Base-by-base conservation (phyloP, 2,113 vertebrate genomes). In the Sorex araneus region DNA sequence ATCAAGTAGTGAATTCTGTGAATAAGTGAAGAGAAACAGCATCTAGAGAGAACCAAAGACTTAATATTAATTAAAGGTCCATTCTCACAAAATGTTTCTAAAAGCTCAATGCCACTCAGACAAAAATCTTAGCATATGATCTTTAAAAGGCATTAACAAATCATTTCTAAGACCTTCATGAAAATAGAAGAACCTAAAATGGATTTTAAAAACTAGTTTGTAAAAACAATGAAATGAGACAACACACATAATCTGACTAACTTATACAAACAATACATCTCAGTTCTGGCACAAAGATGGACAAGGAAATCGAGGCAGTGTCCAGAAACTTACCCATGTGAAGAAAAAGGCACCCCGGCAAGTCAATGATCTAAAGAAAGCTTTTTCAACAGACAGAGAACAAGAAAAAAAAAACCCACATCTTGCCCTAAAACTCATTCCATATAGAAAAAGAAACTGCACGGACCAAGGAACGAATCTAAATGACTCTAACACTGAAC, bases 401-500 rank as follows among this genome's bases (percentile, higher is more conserved):
- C 71, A 86, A 76, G 8, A 30, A 36, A 4, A 11, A 47, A 88
- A 2, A 81, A 71, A 45, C 13, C 11, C 2, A 16, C 80, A 6
- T 6, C 28, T 75, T 86, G 27, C 3, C 21, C 9, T 88, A 69
- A 34, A 47, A 30, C 8, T 45, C 30, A 63, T 64, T 32, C 18
- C 10, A 84, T 28, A 74, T 3, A 54, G 7, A 57, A 84, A 87
- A 94, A 60, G 43, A 78, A 94, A 67, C 54, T 84, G 57, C 57
- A 60, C 19, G 57, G 57, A 23, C 18, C 21, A 23, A 23, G 57
- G 21, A 8, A 60, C 23, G 21, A 21, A 60, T 23, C 54, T 69
- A 90, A 82, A 64, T 36, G 11, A 28, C 87, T 82, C 64, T 78
- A 74, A 92, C 45, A 70, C 54, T n/a, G 6, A 82, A 45, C 67